These are phyloP conservation scores for Chelonus insularis DNA, from an alignment of 1,140 invertebrate species.

Conservation along the genomic window DNA sequence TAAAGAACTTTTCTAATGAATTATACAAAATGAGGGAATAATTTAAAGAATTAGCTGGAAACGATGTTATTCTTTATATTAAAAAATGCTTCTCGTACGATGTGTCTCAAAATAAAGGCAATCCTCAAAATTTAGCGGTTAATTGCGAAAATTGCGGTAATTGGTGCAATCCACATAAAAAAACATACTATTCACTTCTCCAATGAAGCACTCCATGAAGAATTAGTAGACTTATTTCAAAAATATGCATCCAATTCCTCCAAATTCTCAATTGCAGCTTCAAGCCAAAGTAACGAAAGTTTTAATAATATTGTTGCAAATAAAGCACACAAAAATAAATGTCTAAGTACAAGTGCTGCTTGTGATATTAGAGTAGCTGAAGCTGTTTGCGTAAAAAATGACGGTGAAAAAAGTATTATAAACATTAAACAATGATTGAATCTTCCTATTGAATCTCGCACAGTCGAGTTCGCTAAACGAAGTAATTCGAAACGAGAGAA, in stretches of 20 bases:
- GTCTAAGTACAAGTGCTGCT: constrained; percentile 11
- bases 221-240: constrained; percentile 9
- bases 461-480: background rate
- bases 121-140: background rate
- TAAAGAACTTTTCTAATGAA: background rate
- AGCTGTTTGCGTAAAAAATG: constrained; percentile 22
- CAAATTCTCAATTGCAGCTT: constrained; percentile 23
- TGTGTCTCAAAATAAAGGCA: constrained; percentile 19
- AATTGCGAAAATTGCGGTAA: constrained; percentile 23
- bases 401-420: constrained; percentile 8
- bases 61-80: constrained; percentile 12
- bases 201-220: constrained; percentile 10
- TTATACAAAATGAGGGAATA: constrained; percentile 10
- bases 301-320: constrained; percentile 21
- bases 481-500: constrained; percentile 7
- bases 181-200: background rate
- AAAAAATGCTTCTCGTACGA: constrained; percentile 22
- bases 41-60: constrained; percentile 11
- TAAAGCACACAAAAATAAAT: constrained; percentile 20
- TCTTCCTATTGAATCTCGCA: background rate
- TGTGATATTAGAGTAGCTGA: constrained; percentile 12
- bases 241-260: constrained; percentile 20
- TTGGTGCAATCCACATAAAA: constrained; percentile 15
- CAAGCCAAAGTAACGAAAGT: constrained; percentile 24
- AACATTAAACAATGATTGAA: constrained; percentile 5